Evolutionary conservation across 2,888 invertebrate genomes (phyloP).

Genomic region (Cistogaster globosa): DNA sequence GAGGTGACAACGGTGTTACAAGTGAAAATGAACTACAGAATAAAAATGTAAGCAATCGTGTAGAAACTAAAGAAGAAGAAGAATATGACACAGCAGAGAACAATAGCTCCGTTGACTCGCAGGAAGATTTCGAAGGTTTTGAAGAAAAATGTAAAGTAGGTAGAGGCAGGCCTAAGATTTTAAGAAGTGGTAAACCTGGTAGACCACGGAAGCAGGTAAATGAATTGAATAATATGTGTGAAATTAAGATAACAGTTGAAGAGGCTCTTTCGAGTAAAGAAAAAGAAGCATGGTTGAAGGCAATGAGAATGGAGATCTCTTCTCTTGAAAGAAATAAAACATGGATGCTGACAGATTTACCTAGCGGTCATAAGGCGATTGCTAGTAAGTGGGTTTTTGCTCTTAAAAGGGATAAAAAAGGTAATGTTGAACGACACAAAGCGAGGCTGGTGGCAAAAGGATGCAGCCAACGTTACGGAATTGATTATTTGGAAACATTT

Average conservation of each 20-base stretch:
- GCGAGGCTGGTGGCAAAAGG: slow-evolving; percentile 9
- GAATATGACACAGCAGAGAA: no score
- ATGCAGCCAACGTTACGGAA: background rate
- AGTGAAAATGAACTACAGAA: no score
- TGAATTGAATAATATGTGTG: no score
- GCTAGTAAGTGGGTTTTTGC: slow-evolving; percentile 56
- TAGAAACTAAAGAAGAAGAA: no score
- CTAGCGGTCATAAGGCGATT: slow-evolving; percentile 30
- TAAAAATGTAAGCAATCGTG: no score
- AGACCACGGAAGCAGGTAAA: background rate
- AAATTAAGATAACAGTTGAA: background rate
- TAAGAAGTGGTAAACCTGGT: background rate
- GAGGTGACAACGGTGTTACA: background rate
- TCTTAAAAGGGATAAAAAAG: slow-evolving; percentile 13
- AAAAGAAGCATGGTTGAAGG: background rate
- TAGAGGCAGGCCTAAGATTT: background rate
- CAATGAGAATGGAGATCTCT: background rate
- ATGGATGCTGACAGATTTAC: slow-evolving; percentile 33
- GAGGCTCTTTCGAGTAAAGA: background rate
- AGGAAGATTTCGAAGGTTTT: no score
- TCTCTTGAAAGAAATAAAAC: slow-evolving; percentile 1
- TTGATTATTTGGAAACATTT: background rate
- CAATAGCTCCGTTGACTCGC: no score
- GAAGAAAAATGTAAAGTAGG: background rate
- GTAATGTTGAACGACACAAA: background rate